These are phyloP conservation scores for Sinocyclocheilus rhinocerous DNA, from an alignment of 2,113 vertebrate species.

Conservation along the genomic window DNA sequence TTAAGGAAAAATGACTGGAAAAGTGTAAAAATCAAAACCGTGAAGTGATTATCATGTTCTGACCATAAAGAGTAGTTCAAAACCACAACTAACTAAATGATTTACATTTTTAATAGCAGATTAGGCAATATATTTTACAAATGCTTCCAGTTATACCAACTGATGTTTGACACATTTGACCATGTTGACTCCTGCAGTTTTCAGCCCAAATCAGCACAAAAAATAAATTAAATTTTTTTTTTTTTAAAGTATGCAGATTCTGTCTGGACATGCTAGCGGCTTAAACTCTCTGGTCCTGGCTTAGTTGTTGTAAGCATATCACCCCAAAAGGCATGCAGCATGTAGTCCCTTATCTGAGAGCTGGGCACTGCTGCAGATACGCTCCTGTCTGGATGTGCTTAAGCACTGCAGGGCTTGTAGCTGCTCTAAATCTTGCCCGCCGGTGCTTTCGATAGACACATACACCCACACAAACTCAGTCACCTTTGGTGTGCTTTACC, in stretches of 20 bases:
- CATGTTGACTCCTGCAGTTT: not conserved
- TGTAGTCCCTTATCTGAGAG: constrained; percentile 16
- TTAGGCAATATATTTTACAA: too few relatives aligned
- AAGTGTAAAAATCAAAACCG: too few relatives aligned
- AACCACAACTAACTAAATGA: too few relatives aligned
- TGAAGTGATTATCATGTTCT: too few relatives aligned
- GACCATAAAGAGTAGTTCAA: too few relatives aligned
- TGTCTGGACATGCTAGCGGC: not conserved
- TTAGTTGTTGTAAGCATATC: not conserved
- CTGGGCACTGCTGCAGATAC: not conserved
- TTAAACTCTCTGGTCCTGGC: not conserved
- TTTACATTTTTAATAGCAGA: too few relatives aligned
- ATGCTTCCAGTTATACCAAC: too few relatives aligned
- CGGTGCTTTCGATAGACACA: not conserved
- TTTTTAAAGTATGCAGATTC: not conserved
- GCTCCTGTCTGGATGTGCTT: constrained; percentile 9
- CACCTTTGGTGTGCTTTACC: constrained; percentile 39
- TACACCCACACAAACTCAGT: not conserved
- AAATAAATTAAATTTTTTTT: too few relatives aligned
- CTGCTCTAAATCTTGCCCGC: constrained; percentile 4
- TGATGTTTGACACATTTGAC: not conserved
- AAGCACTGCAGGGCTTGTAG: not conserved
- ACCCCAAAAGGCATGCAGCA: not conserved
- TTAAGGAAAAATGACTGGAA: too few relatives aligned
- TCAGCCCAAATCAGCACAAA: not conserved